phyloP scores from a whole-genome alignment of 2,888 invertebrate species.

The Operophtera brumata region DNA sequence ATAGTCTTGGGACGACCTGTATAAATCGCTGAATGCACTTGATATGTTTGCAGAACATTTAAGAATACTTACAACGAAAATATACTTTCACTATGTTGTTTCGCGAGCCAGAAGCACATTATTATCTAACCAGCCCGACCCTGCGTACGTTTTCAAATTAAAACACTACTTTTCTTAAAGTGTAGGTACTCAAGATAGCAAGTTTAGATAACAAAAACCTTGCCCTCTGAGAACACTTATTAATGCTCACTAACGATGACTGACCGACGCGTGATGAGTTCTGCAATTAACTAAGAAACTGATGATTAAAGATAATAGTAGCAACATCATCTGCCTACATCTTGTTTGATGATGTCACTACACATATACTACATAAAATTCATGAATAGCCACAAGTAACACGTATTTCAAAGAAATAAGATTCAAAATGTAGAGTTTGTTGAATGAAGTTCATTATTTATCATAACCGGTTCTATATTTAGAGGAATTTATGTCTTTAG shows the following conservation, averaged over 20 bases:
- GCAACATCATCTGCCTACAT: constrained; percentile 26
- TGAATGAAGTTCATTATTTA: constrained; percentile 2
- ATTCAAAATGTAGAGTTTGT: constrained; percentile 1
- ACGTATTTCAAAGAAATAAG: constrained; percentile 6
- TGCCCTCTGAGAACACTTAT: constrained; percentile 23
- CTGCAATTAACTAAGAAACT: constrained; percentile 27
- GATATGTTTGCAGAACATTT: too few species aligned
- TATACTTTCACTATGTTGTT: too few species aligned
- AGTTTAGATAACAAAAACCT: constrained; percentile 20
- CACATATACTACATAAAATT: constrained; percentile 33
- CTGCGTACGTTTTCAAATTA: not conserved
- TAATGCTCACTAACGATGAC: constrained; percentile 27
- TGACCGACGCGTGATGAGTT: constrained; percentile 10
- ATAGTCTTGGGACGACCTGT: too few species aligned
- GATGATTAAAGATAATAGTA: constrained; percentile 23
- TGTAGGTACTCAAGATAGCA: constrained; percentile 11
- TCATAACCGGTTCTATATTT: constrained; percentile 28
- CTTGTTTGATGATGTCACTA: constrained; percentile 40
- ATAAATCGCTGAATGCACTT: too few species aligned
- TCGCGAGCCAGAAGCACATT: too few species aligned
- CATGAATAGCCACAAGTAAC: constrained; percentile 28
- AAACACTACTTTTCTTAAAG: constrained; percentile 10
- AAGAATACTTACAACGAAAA: too few species aligned
- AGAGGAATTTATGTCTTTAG: constrained; percentile 6
- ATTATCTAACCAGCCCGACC: too few species aligned